Evolutionary conservation across 2,113 vertebrate genomes (phyloP).

Genomic region (Eurypyga helias): DNA sequence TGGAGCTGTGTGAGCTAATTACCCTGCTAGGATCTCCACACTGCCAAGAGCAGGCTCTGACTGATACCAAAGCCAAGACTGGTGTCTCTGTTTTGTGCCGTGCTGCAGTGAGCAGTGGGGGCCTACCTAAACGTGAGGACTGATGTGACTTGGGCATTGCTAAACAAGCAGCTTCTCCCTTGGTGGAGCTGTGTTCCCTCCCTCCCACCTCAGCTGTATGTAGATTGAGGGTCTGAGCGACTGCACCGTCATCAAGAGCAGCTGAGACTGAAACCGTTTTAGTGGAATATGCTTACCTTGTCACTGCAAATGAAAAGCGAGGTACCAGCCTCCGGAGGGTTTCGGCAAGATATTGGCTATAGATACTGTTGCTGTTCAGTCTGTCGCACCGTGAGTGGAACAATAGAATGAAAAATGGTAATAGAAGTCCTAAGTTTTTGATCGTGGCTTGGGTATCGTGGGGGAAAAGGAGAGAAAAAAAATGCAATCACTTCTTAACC

Average conservation of each 20-base stretch:
- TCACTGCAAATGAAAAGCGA: not conserved
- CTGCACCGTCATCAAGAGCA: not conserved
- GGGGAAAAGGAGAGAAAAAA: not conserved
- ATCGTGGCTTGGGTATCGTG: not conserved
- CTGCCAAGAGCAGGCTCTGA: conserved; percentile 2
- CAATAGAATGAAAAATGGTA: not conserved
- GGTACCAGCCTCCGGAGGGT: not conserved
- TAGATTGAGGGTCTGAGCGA: not conserved
- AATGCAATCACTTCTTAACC: not conserved
- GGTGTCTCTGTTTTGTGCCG: not conserved
- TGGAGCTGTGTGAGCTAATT: conserved; percentile 27
- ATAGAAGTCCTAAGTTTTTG: not conserved
- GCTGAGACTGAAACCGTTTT: not conserved
- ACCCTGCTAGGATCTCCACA: not conserved
- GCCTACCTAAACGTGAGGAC: not conserved
- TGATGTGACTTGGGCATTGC: not conserved
- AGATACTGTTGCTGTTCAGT: not conserved
- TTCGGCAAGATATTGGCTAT: not conserved
- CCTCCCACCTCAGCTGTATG: not conserved
- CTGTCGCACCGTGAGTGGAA: not conserved
- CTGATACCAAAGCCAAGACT: not conserved
- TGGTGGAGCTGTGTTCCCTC: not conserved
- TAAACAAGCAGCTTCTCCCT: not conserved
- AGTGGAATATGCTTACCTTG: not conserved
- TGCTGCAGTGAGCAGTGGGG: not conserved